Percentiles rank a stretch among this genome's conserved stretches.
Conservation (phyloP, 2,888 invertebrate genomes). For the Drosophila nr. medialis region DNA sequence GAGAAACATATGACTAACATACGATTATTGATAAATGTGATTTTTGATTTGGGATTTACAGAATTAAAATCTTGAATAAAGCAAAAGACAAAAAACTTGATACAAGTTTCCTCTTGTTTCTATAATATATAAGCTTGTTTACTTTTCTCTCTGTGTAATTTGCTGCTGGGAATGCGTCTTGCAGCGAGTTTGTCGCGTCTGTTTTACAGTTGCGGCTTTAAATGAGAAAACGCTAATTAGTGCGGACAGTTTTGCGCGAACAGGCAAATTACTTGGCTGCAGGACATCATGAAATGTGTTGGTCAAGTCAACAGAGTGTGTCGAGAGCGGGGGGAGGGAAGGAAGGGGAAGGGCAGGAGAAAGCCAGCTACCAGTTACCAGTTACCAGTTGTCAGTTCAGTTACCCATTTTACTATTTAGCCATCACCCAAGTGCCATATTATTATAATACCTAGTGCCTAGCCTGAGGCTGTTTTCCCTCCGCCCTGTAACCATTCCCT, state of each 20-base stretch:
- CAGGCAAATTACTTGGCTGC: constrained; percentile 77
- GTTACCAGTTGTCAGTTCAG: constrained; percentile 19
- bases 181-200: constrained; percentile 31
- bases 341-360: too few relatives aligned
- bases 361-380: constrained; percentile 16
- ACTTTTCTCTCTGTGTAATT: constrained; percentile 4
- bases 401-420: constrained; percentile 32
- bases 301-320: constrained; percentile 20
- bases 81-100: neutral
- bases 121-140: rapidly evolving
- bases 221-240: constrained; percentile 73
- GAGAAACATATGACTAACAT: neutral
- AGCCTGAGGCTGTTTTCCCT: constrained; percentile 41
- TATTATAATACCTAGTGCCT: constrained; percentile 68
- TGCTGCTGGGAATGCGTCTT: constrained; percentile 37
- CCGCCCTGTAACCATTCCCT: neutral
- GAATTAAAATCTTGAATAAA: too few relatives aligned
- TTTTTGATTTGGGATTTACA: rapidly evolving
- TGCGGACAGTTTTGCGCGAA: constrained; percentile 72
- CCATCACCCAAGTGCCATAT: constrained; percentile 63
- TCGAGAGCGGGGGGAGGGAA: too few relatives aligned
- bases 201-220: constrained; percentile 25
- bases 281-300: constrained; percentile 55
- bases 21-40: rapidly evolving
- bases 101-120: neutral